phyloP scores from a whole-genome alignment of 2,888 invertebrate species.

The Apodemia zela region DNA sequence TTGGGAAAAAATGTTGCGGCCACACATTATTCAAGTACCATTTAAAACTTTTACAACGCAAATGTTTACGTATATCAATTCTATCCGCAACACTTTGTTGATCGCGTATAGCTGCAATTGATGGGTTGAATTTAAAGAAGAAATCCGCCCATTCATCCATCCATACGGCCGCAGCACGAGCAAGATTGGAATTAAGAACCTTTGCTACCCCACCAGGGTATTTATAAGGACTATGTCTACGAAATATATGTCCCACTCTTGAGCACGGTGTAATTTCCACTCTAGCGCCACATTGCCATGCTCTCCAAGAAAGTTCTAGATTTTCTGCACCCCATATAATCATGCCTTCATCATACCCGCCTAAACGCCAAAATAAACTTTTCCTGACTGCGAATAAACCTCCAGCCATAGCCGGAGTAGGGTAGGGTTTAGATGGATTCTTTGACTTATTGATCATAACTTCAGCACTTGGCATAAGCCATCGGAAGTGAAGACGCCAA shows the following conservation, averaged over 20 bases:
- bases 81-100: slow-evolving; percentile 83
- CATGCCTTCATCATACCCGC: slow-evolving; percentile 86
- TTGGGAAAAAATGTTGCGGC: slow-evolving; percentile 98
- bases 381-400: slow-evolving; percentile 94
- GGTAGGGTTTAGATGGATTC: slow-evolving; percentile 84
- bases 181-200: slow-evolving; percentile 94
- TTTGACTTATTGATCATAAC: slow-evolving; percentile 82
- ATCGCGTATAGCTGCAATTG: slow-evolving; percentile 79
- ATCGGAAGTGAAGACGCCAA: slow-evolving; percentile 96
- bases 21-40: slow-evolving; percentile 98
- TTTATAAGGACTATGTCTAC: slow-evolving; percentile 95
- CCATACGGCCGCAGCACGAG: slow-evolving; percentile 97
- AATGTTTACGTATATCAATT: slow-evolving; percentile 83
- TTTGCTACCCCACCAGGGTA: slow-evolving; percentile 95
- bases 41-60: slow-evolving; percentile 92
- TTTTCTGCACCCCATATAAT: slow-evolving; percentile 99
- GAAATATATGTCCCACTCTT: slow-evolving; percentile 95
- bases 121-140: slow-evolving; percentile 91
- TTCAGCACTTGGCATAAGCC: slow-evolving; percentile 87
- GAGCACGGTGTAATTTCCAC: slow-evolving; percentile 96
- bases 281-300: slow-evolving; percentile 96
- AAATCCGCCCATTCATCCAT: slow-evolving; percentile 98
- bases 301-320: slow-evolving; percentile 96
- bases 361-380: slow-evolving; percentile 92
- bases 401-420: slow-evolving; percentile 96